Evolutionary conservation across 2,888 invertebrate species (phyloP).

Genomic region (Xestia sexstrigata): DNA sequence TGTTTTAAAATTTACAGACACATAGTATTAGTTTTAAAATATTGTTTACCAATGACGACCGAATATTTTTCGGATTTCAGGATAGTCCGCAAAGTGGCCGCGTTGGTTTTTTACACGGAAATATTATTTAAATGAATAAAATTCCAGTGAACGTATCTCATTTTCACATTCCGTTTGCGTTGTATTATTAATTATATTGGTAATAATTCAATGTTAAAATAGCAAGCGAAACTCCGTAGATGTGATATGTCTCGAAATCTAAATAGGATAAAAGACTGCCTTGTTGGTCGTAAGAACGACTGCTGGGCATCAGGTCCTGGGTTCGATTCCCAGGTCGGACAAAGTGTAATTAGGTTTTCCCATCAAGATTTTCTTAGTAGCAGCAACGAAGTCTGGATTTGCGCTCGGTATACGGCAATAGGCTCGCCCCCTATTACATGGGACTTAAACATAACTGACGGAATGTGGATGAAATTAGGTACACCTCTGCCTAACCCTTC

Average conservation of each 20-base stretch:
- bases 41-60: neutral
- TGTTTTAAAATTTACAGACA: neutral
- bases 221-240: neutral
- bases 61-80: constrained; percentile 9
- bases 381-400: no score
- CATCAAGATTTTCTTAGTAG: no score
- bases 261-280: neutral
- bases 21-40: neutral
- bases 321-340: no score
- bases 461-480: no score
- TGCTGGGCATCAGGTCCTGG: no score
- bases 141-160: constrained; percentile 12
- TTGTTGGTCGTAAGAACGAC: no score
- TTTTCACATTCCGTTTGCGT: constrained; percentile 30
- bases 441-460: no score
- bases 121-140: neutral
- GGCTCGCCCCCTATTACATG: no score
- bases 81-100: neutral
- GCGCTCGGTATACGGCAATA: no score
- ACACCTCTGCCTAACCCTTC: no score
- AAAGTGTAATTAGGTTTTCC: no score
- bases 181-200: constrained; percentile 1
- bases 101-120: neutral
- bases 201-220: neutral
- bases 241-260: neutral